Conservation (phyloP, 2,888 invertebrate genomes). For the Sminthurinus aureus region DNA sequence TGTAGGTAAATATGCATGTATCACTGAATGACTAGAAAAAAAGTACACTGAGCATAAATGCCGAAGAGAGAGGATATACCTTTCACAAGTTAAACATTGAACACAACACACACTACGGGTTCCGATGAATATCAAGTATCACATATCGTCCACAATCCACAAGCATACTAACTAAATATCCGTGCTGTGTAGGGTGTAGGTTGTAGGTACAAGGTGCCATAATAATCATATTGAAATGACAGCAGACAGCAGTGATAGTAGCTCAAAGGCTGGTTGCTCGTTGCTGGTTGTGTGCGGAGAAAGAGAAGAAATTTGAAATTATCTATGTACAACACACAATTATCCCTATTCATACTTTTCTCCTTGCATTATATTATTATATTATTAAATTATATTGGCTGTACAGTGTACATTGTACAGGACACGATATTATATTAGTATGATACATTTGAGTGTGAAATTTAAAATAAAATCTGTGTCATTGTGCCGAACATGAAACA, state of each 20-base stretch:
- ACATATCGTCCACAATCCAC: too few species aligned
- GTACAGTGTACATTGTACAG: neutral
- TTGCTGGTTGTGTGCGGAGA: too few species aligned
- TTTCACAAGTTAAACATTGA: neutral
- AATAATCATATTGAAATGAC: neutral
- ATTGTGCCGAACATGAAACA: conserved; percentile 13
- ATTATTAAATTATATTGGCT: neutral
- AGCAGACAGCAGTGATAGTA: too few species aligned
- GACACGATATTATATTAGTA: neutral
- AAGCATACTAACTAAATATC: too few species aligned
- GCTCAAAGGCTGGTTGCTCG: too few species aligned
- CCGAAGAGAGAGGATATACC: neutral
- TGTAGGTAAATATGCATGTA: too few species aligned
- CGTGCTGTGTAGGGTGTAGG: too few species aligned
- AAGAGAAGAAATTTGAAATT: too few species aligned
- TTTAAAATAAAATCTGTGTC: conserved; percentile 12
- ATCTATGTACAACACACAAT: too few species aligned
- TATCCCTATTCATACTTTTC: too few species aligned
- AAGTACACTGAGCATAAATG: neutral
- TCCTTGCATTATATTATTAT: neutral
- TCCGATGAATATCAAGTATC: neutral
- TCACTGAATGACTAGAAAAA: neutral
- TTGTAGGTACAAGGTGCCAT: neutral
- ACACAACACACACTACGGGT: neutral
- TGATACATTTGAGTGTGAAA: neutral